These are phyloP conservation scores for Mesitornis unicolor DNA, from an alignment of 2,113 vertebrate species.

Conservation along the genomic window DNA sequence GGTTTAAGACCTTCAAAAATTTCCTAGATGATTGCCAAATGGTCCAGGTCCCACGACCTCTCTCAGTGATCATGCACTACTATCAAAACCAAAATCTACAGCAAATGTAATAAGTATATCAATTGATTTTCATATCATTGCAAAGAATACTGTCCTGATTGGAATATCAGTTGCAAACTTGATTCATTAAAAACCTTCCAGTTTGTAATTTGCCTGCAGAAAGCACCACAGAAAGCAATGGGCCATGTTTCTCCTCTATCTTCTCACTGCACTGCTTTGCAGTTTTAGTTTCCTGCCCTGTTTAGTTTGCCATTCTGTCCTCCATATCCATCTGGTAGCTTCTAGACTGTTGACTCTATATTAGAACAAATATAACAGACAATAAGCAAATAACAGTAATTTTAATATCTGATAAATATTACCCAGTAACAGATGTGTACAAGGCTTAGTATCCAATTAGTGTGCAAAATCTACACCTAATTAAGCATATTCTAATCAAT, in stretches of 20 bases:
- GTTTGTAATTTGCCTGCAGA: not conserved
- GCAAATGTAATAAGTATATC: not conserved
- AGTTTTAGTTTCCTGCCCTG: not conserved
- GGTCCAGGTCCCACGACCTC: not conserved
- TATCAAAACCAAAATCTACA: not conserved
- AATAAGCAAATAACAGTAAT: not conserved
- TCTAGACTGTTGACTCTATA: not conserved
- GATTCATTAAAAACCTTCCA: not conserved
- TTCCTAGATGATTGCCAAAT: not conserved
- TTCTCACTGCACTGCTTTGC: fast-evolving
- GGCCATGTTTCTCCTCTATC: not conserved
- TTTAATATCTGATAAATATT: not conserved
- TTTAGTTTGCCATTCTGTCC: not conserved
- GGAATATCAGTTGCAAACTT: not conserved
- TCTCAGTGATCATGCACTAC: not conserved
- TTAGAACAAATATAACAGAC: not conserved
- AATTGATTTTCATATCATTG: not conserved
- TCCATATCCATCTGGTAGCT: not conserved
- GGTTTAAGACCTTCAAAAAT: not conserved
- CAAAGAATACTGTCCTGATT: not conserved
- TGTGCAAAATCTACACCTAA: too few species aligned
- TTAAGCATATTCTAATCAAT: not conserved
- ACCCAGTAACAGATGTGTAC: not conserved
- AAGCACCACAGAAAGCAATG: not conserved
- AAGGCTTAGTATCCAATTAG: not conserved